Percentiles rank a stretch among this genome's conserved stretches.
Evolutionary conservation across 1,140 invertebrate species (phyloP).

Genomic region (Apis florea): DNA sequence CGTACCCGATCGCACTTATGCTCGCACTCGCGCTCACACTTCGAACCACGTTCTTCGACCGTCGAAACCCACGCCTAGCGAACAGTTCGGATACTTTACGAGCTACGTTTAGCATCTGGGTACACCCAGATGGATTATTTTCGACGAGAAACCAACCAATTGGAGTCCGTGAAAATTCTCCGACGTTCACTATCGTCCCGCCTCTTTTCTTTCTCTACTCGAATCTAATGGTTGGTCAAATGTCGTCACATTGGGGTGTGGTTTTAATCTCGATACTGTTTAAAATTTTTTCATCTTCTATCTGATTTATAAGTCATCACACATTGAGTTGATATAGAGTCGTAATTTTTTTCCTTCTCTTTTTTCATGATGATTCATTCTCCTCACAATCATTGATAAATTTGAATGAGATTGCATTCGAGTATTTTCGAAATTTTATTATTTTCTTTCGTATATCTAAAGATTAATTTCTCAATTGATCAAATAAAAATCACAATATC

Average conservation of each 20-base stretch:
- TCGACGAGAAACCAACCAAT: slow-evolving; percentile 73
- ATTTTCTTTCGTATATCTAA: too few species aligned
- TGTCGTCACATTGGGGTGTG: slow-evolving; percentile 68
- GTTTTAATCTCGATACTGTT: slow-evolving; percentile 67
- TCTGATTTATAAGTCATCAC: neutral
- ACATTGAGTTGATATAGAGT: too few species aligned
- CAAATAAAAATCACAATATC: too few species aligned
- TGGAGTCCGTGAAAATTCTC: slow-evolving; percentile 63
- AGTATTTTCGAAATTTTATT: too few species aligned
- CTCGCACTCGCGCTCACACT: slow-evolving; percentile 9
- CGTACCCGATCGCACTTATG: neutral
- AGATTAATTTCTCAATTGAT: too few species aligned
- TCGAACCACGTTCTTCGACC: slow-evolving; percentile 34
- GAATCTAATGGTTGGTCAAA: slow-evolving; percentile 58
- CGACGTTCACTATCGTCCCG: slow-evolving; percentile 63
- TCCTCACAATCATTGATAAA: too few species aligned
- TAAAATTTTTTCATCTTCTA: neutral
- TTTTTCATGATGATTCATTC: neutral
- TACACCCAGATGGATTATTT: slow-evolving; percentile 77
- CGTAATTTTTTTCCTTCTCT: neutral
- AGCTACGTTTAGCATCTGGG: slow-evolving; percentile 64
- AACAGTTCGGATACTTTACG: slow-evolving; percentile 56
- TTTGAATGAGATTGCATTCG: too few species aligned
- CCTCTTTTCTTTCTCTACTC: slow-evolving; percentile 67
- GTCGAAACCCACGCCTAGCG: slow-evolving; percentile 28